phyloP scores from a whole-genome alignment of 2,888 invertebrate genomes.

The Timema cristinae region DNA sequence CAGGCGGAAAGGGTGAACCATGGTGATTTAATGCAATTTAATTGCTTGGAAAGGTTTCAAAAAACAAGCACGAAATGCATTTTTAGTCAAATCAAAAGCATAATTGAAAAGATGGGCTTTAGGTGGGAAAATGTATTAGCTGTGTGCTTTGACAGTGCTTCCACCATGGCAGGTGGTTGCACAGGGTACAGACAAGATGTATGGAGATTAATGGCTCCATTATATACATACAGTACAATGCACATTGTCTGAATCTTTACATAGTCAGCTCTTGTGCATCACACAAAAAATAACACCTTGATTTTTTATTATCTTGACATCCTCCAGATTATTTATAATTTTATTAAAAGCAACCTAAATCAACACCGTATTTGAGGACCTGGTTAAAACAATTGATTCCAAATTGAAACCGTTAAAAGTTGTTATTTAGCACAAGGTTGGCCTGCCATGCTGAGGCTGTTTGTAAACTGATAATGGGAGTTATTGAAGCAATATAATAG shows the following conservation, averaged over 20 bases:
- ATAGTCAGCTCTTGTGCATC: not conserved
- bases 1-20: no score
- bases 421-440: not conserved
- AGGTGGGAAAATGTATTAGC: not conserved
- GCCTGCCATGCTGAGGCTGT: constrained; percentile 1
- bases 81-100: not conserved
- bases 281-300: not conserved
- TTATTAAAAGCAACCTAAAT: not conserved
- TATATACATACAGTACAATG: not conserved
- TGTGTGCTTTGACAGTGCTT: not conserved
- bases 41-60: not conserved
- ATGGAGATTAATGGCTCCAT: not conserved
- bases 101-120: not conserved
- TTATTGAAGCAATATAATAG: not conserved
- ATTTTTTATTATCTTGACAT: not conserved
- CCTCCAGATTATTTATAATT: not conserved
- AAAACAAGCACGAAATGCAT: not conserved
- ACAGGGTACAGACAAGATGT: not conserved
- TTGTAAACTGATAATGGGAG: not conserved
- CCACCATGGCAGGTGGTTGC: not conserved
- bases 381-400: not conserved
- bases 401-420: not conserved
- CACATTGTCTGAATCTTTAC: not conserved
- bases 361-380: not conserved
- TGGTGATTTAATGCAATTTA: not conserved